Conservation (phyloP, 2,113 vertebrate species). For the Tylochromis polylepis region DNA sequence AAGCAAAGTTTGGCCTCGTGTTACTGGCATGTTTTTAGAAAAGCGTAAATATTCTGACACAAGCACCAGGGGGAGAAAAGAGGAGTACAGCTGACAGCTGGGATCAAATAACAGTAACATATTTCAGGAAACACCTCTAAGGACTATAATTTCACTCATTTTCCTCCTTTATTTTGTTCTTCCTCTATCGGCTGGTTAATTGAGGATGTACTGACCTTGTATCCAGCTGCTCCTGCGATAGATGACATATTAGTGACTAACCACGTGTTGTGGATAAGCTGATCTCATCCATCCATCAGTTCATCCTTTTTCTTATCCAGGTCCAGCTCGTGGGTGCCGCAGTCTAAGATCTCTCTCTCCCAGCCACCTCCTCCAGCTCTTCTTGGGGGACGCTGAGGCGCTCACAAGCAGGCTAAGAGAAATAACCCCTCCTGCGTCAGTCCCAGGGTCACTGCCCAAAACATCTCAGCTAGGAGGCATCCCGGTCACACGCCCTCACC, state of each 20-base stretch:
- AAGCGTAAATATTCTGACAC: neutral
- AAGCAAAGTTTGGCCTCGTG: neutral
- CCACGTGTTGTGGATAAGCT: fast-evolving
- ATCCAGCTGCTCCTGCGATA: neutral
- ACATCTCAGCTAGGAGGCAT: no score
- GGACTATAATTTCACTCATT: neutral
- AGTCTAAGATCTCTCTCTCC: neutral
- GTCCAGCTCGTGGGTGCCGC: fast-evolving
- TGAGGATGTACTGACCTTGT: neutral
- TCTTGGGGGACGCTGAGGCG: no score
- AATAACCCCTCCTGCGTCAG: no score
- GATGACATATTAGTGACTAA: neutral
- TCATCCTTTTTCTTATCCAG: neutral
- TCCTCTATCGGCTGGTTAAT: neutral
- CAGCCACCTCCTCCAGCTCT: no score
- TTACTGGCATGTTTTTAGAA: neutral
- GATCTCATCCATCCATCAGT: fast-evolving
- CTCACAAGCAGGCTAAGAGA: no score
- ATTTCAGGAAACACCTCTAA: neutral
- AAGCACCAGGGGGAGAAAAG: neutral
- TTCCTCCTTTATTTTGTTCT: neutral
- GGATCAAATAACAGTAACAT: neutral
- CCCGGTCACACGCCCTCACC: no score
- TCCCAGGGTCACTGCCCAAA: no score
- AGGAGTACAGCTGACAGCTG: neutral